Conservation (phyloP, 2,888 invertebrate genomes). For the Norana najaformis region DNA sequence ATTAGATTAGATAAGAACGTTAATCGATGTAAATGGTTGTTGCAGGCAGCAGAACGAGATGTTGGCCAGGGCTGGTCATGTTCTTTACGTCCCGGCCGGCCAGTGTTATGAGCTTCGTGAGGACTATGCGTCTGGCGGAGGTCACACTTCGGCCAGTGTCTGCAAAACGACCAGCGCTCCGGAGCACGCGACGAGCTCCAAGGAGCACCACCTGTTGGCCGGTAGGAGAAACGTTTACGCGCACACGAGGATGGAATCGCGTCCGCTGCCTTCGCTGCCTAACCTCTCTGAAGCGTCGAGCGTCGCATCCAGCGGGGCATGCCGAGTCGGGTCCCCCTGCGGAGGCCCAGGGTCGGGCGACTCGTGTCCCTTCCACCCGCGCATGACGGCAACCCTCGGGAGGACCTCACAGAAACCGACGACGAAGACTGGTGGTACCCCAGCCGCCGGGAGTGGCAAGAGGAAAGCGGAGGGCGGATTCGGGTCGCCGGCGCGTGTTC, state of each 20-base stretch:
- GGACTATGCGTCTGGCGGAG: not conserved
- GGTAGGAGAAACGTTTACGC: conserved; percentile 40
- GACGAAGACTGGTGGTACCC: not conserved
- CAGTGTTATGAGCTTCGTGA: conserved; percentile 31
- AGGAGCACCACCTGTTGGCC: not conserved
- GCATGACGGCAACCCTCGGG: conserved; percentile 20
- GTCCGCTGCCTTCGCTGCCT: conserved; percentile 45
- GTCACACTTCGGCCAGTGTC: not conserved
- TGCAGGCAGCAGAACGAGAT: conserved; percentile 17
- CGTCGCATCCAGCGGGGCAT: not conserved
- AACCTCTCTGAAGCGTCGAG: conserved; percentile 22
- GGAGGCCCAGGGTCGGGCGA: conserved; percentile 8
- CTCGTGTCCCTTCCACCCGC: not conserved
- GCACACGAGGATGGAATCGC: conserved; percentile 40
- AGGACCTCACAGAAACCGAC: not conserved
- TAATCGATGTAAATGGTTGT: too few species aligned
- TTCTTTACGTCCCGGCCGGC: conserved; percentile 14
- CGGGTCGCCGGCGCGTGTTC: conserved; percentile 14
- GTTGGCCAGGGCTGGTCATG: not conserved
- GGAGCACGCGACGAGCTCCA: not conserved
- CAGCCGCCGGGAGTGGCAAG: not conserved
- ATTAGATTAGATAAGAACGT: too few species aligned
- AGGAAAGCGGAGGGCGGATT: not conserved
- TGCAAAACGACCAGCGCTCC: not conserved
- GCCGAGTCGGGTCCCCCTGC: not conserved